These are phyloP conservation scores for Marmota flaviventris DNA, from an alignment of 2,113 vertebrate species.

Conservation along the genomic window DNA sequence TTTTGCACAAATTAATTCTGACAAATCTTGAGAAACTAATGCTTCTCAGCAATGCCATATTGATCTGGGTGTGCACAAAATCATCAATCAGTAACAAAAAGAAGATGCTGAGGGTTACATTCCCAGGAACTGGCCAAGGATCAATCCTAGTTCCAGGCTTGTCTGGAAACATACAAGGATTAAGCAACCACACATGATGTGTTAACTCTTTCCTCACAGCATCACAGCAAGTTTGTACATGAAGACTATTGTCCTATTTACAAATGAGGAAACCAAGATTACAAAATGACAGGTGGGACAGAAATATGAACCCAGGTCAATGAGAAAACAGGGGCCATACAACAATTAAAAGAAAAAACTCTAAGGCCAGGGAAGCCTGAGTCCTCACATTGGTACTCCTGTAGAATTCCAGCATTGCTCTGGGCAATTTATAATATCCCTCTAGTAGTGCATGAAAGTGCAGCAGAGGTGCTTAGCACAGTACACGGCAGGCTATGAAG, in stretches of 20 bases:
- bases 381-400: not conserved
- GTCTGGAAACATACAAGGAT: not conserved
- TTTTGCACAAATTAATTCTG: not conserved
- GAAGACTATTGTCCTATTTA: not conserved
- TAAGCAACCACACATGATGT: not conserved
- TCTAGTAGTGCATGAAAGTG: not conserved
- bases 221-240: not conserved
- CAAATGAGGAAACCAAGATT: not conserved
- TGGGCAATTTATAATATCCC: not conserved
- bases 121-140: not conserved
- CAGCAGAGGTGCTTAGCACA: not conserved
- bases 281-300: not conserved
- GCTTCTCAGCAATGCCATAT: not conserved
- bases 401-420: not conserved
- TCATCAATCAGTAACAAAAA: not conserved
- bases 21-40: not conserved
- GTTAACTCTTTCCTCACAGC: not conserved
- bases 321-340: not conserved
- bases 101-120: not conserved
- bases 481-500: fast-evolving
- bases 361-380: not conserved
- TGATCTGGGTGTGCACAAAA: not conserved
- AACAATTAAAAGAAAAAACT: not conserved
- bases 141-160: not conserved
- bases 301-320: not conserved